phyloP scores from a whole-genome alignment of 2,888 invertebrate genomes.

The Pediacus dermestoides region DNA sequence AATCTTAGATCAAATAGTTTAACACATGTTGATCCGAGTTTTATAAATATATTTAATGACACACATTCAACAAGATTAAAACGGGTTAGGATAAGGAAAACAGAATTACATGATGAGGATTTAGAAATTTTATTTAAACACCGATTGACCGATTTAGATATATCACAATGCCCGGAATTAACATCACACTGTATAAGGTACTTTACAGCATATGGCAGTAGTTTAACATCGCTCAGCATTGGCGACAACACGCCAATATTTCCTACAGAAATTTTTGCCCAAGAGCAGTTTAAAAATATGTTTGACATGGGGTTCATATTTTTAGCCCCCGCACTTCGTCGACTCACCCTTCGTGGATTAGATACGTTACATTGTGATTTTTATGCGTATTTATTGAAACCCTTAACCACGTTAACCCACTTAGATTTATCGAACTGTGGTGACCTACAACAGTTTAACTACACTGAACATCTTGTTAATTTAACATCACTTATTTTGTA shows the following conservation, averaged over 20 bases:
- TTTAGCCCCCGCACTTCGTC: conserved; percentile 57
- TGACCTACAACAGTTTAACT: conserved; percentile 62
- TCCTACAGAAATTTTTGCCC: conserved; percentile 43
- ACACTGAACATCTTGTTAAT: conserved; percentile 62
- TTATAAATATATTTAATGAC: conserved; percentile 70
- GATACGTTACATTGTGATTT: conserved; percentile 52
- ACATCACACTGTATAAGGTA: conserved; percentile 61
- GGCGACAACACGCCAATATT: conserved; percentile 64
- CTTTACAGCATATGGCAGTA: conserved; percentile 66
- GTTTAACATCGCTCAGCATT: conserved; percentile 66
- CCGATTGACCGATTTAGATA: conserved; percentile 68
- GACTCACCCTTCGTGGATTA: conserved; percentile 58
- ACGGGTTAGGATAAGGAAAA: conserved; percentile 66
- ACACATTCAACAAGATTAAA: conserved; percentile 64
- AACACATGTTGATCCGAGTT: conserved; percentile 58
- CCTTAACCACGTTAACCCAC: conserved; percentile 60
- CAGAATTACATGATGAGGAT: conserved; percentile 68
- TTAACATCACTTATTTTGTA: conserved; percentile 75
- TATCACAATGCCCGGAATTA: conserved; percentile 70
- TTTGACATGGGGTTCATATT: conserved; percentile 53
- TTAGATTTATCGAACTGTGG: conserved; percentile 70
- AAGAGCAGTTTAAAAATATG: conserved; percentile 39
- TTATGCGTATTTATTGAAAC: conserved; percentile 56
- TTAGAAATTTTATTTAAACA: conserved; percentile 69
- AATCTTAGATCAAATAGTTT: conserved; percentile 54